Conservation (phyloP, 2,113 vertebrate genomes). For the Rhynchomys soricoides region DNA sequence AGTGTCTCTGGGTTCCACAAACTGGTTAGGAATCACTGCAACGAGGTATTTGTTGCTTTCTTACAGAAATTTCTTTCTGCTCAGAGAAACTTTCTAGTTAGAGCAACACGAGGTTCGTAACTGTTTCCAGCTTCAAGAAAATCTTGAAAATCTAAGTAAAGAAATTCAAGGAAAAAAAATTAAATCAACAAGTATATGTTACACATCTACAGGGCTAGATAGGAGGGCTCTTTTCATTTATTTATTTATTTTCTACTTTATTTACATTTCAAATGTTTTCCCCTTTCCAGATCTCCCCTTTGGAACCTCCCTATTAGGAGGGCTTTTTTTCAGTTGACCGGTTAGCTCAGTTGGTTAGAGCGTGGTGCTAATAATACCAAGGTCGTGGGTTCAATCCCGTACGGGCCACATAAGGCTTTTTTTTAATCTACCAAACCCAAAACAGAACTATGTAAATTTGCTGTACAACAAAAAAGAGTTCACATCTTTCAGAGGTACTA, state of each 20-base stretch:
- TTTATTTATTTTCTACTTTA: no score
- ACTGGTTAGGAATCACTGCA: not conserved
- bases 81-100: not conserved
- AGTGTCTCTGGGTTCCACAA: not conserved
- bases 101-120: no score
- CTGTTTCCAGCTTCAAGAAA: not conserved
- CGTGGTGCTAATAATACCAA: not conserved
- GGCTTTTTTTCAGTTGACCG: fast-evolving
- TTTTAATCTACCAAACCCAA: not conserved
- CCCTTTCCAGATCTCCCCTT: no score
- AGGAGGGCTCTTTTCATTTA: no score
- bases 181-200: not conserved
- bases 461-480: no score
- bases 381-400: not conserved
- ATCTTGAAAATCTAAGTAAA: not conserved
- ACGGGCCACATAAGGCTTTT: fast-evolving
- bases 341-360: not conserved
- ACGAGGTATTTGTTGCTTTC: no score
- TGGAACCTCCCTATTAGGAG: no score
- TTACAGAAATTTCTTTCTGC: not conserved
- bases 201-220: not conserved
- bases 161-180: no score
- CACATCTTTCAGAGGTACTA: no score
- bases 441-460: no score
- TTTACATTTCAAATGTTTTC: no score